Percentiles rank a stretch among this genome's conserved stretches.
phyloP scores from a whole-genome alignment of 2,888 invertebrate species.

The Maniola hyperantus region DNA sequence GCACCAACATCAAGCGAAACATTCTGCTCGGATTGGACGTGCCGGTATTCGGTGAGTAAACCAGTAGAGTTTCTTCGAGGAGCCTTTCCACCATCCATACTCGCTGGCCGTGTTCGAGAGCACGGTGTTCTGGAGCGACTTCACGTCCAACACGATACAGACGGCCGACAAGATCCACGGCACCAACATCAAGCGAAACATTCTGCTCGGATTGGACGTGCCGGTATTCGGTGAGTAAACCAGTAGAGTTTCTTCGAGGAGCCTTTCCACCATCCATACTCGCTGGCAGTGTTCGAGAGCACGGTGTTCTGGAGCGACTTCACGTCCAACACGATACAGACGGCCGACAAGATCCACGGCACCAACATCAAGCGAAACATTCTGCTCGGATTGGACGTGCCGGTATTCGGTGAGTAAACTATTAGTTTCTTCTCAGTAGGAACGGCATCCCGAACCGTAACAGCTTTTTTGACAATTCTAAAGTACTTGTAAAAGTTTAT shows the following conservation, averaged over 20 bases:
- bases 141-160: constrained; percentile 88
- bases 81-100: constrained; percentile 90
- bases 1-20: constrained; percentile 49
- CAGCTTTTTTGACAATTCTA: no score
- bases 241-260: constrained; percentile 64
- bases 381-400: constrained; percentile 48
- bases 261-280: constrained; percentile 90
- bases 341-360: constrained; percentile 87
- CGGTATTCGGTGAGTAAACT: constrained; percentile 60
- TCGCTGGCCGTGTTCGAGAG: constrained; percentile 94
- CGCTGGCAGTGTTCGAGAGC: constrained; percentile 93
- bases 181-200: constrained; percentile 47
- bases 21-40: constrained; percentile 48
- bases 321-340: constrained; percentile 88
- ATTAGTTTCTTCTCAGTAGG: no score
- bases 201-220: constrained; percentile 48
- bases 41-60: constrained; percentile 61
- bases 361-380: constrained; percentile 49
- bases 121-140: constrained; percentile 95
- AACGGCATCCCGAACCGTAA: no score
- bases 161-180: constrained; percentile 87
- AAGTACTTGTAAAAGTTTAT: no score
- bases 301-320: constrained; percentile 95
- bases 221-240: constrained; percentile 61
- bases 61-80: constrained; percentile 59